Base-by-base conservation (phyloP, 1,140 invertebrate species). In the Aradophagus sp. region DNA sequence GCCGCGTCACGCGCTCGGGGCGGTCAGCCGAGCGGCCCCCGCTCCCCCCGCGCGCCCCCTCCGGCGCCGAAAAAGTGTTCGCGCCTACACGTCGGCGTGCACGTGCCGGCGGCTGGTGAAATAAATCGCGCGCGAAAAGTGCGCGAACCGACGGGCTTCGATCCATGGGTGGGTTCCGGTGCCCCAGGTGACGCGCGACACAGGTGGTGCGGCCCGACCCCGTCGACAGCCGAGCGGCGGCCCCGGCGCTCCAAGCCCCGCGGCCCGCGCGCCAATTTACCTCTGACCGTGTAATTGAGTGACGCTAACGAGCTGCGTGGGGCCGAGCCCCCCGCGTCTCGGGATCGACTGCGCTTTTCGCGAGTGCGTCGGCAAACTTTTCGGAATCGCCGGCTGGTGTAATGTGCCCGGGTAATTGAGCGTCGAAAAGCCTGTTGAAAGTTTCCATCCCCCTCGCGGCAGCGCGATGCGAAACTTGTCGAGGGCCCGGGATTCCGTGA, bases 391-490 rank as follows among this genome's bases (percentile, higher is more conserved):
- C 56, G 27, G 12, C 19, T 16, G 36, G 44, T 52, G 52, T 50
- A 44, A 61, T 63, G 50, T 48, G 42, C 48, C 14, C 50, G 29
- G 41, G 65, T 61, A 55, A 56, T 69, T 50, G 65, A 61, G 56
- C 48, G 23, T 35, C 55, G 50, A 62, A 47, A 56, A 56, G 56
- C 50, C 52, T 50, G 42, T 55, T 48, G 50, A 63, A 63, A 70
- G 58, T 62, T 62, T 48, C n/a, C 10, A 47, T 20, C 12, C 20
- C n/a, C n/a, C n/a, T n/a, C n/a, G n/a, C 32, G 42, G 26, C 35
- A 47, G 38, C 14, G 42, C 27, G 31, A 63, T 59, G 52, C 31
- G 29, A 53, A 70, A 55, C 52, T 63, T 58, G 52, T 53, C 34
- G 32, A 63, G 41, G 47, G 45, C 31, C 38, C 8, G 45, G 42